Percentiles rank a stretch among this genome's conserved stretches.
These are phyloP conservation scores for Margarornis squamiger DNA, from an alignment of 2,797 vertebrate genomes.

Conservation along the genomic window DNA sequence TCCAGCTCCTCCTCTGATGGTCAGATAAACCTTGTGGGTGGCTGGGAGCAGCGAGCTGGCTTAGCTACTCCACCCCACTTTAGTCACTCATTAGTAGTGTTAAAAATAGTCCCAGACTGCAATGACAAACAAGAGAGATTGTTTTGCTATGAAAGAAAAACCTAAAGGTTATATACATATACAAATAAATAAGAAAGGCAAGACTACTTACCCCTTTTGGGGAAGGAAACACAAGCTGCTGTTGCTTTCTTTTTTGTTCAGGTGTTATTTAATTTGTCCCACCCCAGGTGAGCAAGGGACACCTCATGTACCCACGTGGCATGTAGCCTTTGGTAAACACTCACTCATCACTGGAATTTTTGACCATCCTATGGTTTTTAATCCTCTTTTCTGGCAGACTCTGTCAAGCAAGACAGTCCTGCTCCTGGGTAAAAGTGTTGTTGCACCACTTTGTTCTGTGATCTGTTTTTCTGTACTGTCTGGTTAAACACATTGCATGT, in stretches of 20 bases:
- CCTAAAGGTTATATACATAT: not conserved
- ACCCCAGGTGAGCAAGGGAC: not conserved
- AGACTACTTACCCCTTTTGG: not conserved
- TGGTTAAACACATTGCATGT: not conserved
- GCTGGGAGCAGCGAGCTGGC: not conserved
- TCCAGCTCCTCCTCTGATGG: not conserved
- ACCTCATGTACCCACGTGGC: not conserved
- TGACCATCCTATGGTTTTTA: not conserved
- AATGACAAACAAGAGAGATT: not conserved
- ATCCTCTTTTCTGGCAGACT: not conserved
- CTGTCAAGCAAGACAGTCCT: not conserved
- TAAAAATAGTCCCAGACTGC: not conserved
- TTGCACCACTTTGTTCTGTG: not conserved
- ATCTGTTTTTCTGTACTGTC: not conserved
- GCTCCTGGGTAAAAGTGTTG: not conserved
- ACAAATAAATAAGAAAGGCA: not conserved
- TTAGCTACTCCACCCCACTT: not conserved
- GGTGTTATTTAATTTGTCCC: not conserved
- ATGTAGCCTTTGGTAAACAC: not conserved
- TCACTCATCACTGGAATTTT: not conserved
- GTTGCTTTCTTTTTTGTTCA: not conserved
- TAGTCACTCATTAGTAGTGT: not conserved
- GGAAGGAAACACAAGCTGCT: not conserved
- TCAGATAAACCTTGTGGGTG: slow-evolving; percentile 10
- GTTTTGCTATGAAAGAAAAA: not conserved